Base-by-base conservation (phyloP, 2,888 invertebrate species). In the Luperina nickerlii region DNA sequence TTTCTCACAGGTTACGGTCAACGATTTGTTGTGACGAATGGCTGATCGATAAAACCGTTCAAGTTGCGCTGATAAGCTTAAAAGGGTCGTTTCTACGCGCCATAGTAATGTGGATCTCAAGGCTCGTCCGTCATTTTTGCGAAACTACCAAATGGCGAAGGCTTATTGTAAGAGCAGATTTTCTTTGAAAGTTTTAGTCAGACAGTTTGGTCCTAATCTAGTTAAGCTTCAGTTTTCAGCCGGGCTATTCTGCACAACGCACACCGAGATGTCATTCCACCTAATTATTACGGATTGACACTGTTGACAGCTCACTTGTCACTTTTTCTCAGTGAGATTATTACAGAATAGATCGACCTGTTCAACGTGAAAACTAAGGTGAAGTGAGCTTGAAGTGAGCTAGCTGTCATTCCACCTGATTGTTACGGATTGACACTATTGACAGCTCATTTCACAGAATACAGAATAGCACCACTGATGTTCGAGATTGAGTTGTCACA, bases 1-100 rank as follows among this genome's bases (percentile, higher is more conserved):
- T 79, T 83, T 79, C 82, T 77, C 68, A 67, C 70, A 82, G 78
- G 79, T 76, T 68, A 68, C 86, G 79, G 82, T 84, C 89, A 89
- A 84, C 79, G 72, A 84, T 86, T 89, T 89, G 78, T 88, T 88
- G 89, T 89, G 82, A 88, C 65, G 77, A 85, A 83, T 81, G 75
- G 71, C 67, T 78, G 82, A 84, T 88, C 81, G 86, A 88, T 86
- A 83, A 79, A 85, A 66, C 65, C 76, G 78, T 84, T 85, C 82
- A 80, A 79, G 68, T 81, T 72, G 42, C 65, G 38, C 83, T 86
- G 88, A 88, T 87, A 89, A 86, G 79, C 81, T 79, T 85, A 63
- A 83, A 87, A 89, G 81, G 88, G 78, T 79, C 71, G 79, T 82
- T 87, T 82, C 79, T 82, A 82, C 69, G 65, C 73, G 67, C 57